Percentiles rank a stretch among this genome's conserved stretches.
Conservation (phyloP, 2,888 invertebrate genomes). For the Drosophila austrosaltans region DNA sequence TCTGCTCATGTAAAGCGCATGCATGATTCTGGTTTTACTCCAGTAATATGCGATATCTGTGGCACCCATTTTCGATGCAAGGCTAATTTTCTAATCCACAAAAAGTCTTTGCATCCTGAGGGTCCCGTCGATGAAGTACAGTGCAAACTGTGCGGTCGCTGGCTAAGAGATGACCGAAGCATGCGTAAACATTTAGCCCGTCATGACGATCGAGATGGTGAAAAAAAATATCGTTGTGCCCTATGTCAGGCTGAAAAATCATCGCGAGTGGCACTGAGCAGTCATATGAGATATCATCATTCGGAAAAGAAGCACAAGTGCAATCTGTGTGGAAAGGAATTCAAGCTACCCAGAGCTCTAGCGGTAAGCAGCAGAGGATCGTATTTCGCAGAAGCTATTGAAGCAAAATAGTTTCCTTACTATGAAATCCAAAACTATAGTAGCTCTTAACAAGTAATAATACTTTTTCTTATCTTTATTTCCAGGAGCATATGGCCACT, state of each 20-base stretch:
- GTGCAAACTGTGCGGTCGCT: constrained; percentile 65
- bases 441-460: not conserved
- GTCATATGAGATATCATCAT: constrained; percentile 73
- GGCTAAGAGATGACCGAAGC: constrained; percentile 69
- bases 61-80: constrained; percentile 69
- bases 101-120: constrained; percentile 70
- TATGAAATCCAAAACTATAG: no score
- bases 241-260: constrained; percentile 66
- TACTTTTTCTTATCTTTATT: not conserved
- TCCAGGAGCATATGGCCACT: constrained; percentile 82
- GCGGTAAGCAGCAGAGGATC: constrained; percentile 48
- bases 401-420: no score
- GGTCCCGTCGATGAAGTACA: constrained; percentile 70
- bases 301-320: constrained; percentile 67
- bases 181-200: constrained; percentile 66
- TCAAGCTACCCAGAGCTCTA: constrained; percentile 59
- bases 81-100: constrained; percentile 68
- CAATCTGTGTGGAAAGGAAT: constrained; percentile 66
- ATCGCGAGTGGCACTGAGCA: constrained; percentile 62
- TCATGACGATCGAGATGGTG: constrained; percentile 66
- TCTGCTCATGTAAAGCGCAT: constrained; percentile 69
- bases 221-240: constrained; percentile 62
- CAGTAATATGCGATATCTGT: constrained; percentile 74
- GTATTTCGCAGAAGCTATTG: not conserved
- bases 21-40: constrained; percentile 68